phyloP scores from a whole-genome alignment of 2,113 vertebrate species.

The Morone chrysops region DNA sequence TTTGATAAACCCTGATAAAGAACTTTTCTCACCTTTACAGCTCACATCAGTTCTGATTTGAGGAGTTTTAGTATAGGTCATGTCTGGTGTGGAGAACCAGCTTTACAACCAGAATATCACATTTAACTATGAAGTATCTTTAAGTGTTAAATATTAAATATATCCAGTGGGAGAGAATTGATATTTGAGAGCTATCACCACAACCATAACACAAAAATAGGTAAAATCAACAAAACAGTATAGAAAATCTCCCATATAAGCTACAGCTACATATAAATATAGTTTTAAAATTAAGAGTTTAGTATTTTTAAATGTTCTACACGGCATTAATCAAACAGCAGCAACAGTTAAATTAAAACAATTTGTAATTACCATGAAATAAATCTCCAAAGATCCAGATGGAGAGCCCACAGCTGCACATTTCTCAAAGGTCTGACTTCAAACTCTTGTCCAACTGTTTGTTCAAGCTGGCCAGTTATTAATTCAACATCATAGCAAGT shows the following conservation, averaged over 20 bases:
- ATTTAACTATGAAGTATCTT: not conserved
- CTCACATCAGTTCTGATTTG: not conserved
- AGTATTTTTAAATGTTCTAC: not conserved
- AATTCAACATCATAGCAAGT: slow-evolving; percentile 38
- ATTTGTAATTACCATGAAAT: slow-evolving; percentile 75
- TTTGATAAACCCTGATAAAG: not conserved
- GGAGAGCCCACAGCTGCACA: slow-evolving; percentile 80
- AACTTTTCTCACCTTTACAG: not conserved
- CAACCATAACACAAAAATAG: not conserved
- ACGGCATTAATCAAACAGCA: not conserved
- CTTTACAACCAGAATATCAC: not conserved
- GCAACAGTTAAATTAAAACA: slow-evolving; percentile 11
- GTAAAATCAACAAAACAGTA: not conserved
- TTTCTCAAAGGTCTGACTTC: slow-evolving; percentile 46
- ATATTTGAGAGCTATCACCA: too few species aligned
- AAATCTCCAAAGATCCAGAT: slow-evolving; percentile 79
- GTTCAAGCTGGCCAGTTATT: slow-evolving; percentile 16
- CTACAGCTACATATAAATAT: not conserved
- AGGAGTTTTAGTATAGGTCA: not conserved
- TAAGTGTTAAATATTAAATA: too few species aligned
- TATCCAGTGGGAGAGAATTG: too few species aligned
- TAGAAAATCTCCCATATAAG: not conserved
- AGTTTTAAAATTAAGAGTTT: not conserved
- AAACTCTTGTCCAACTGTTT: slow-evolving; percentile 33
- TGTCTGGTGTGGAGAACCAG: not conserved